Conservation (phyloP, 2,888 invertebrate species). For the Tipula helvola region DNA sequence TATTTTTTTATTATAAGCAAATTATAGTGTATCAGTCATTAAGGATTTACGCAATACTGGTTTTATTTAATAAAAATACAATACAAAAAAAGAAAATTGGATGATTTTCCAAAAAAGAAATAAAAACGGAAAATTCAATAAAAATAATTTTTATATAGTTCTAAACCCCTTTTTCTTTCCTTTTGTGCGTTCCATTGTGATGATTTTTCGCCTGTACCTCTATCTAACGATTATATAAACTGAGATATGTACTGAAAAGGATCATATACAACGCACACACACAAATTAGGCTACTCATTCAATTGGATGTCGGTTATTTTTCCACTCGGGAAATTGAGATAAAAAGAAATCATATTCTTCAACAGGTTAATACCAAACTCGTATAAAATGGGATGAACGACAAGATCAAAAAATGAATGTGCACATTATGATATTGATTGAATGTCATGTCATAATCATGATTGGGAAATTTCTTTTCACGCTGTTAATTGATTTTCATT, state of each 20-base stretch:
- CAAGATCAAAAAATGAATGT: not conserved
- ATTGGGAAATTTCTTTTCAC: not conserved
- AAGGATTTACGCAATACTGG: constrained; percentile 4
- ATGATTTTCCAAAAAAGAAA: not conserved
- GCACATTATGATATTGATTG: not conserved
- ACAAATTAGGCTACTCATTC: not conserved
- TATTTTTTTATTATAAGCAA: not conserved
- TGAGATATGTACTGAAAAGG: not conserved
- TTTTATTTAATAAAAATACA: not conserved
- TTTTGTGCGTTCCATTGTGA: not conserved
- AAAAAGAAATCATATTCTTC: not conserved
- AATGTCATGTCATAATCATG: not conserved
- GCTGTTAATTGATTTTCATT: not conserved
- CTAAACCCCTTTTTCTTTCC: not conserved
- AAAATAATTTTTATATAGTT: not conserved
- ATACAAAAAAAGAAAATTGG: not conserved
- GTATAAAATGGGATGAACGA: not conserved
- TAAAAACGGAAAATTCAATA: not conserved
- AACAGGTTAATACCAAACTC: not conserved
- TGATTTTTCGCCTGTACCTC: not conserved
- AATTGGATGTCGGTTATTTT: not conserved
- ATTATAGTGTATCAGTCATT: constrained; percentile 4
- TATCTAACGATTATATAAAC: not conserved
- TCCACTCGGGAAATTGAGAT: not conserved
- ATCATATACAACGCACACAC: not conserved